Conservation (phyloP, 2,113 vertebrate genomes). For the Uria lomvia region DNA sequence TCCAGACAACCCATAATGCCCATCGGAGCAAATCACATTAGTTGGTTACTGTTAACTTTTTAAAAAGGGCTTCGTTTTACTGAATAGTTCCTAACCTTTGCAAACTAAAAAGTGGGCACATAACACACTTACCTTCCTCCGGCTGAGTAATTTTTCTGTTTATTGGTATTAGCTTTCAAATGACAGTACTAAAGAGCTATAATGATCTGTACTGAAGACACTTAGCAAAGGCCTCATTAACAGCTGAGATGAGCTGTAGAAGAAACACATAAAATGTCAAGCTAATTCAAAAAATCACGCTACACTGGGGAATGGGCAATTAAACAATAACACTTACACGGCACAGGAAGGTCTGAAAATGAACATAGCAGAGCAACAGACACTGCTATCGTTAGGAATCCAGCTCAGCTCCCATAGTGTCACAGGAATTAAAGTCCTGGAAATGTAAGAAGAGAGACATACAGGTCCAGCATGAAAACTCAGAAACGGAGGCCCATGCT, state of each 20-base stretch:
- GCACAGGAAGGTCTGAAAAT: background rate
- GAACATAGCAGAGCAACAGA: background rate
- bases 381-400: background rate
- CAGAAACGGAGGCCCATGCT: background rate
- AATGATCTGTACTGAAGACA: slow-evolving; percentile 3
- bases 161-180: slow-evolving; percentile 21
- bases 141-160: slow-evolving; percentile 32
- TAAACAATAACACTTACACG: slow-evolving; percentile 1
- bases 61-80: background rate
- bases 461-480: background rate
- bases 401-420: background rate
- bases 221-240: slow-evolving; percentile 34
- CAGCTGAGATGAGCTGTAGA: slow-evolving; percentile 42
- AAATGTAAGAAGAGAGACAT: background rate
- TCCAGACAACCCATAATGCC: background rate
- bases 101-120: background rate
- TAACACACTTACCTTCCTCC: background rate
- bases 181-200: slow-evolving; percentile 21
- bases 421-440: background rate
- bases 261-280: slow-evolving; percentile 40
- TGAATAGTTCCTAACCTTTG: background rate
- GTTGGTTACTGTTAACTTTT: background rate
- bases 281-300: slow-evolving; percentile 4
- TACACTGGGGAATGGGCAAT: background rate
- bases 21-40: background rate